These are phyloP conservation scores for Ochotona curzoniae DNA, from an alignment of 2,113 vertebrate species.

Conservation along the genomic window DNA sequence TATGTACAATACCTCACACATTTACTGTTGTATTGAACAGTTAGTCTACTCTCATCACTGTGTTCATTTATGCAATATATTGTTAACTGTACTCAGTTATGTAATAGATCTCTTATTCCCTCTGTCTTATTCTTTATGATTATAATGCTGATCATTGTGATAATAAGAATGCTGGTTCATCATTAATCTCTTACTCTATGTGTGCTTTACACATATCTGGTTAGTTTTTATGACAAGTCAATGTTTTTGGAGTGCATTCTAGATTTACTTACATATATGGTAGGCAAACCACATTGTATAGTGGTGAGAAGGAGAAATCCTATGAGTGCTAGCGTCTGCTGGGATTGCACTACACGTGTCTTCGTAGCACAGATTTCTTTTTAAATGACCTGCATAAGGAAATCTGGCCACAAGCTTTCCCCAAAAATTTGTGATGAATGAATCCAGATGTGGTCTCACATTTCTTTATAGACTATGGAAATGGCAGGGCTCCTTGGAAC, in stretches of 20 bases:
- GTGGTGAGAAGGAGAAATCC: slow-evolving; percentile 18
- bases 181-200: slow-evolving; percentile 38
- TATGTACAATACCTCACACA: neutral
- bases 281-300: slow-evolving; percentile 3
- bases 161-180: neutral
- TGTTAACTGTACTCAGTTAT: neutral
- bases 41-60: neutral
- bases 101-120: neutral
- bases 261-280: slow-evolving; percentile 34
- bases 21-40: neutral
- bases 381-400: neutral
- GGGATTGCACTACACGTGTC: slow-evolving; percentile 45
- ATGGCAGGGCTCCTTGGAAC: slow-evolving; percentile 35
- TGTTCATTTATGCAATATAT: neutral
- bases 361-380: neutral
- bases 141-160: slow-evolving; percentile 15
- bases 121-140: neutral
- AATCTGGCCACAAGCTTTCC: slow-evolving; percentile 15
- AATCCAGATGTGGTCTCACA: neutral
- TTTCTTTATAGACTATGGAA: slow-evolving; percentile 25
- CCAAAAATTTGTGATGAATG: slow-evolving; percentile 43
- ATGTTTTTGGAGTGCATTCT: slow-evolving; percentile 40
- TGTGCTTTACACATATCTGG: neutral
- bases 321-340: neutral
- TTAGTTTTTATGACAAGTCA: slow-evolving; percentile 46